Percentiles rank a stretch among this genome's conserved stretches.
These are phyloP conservation scores for Cavia aperea DNA, from an alignment of 2,113 vertebrate genomes.

Conservation along the genomic window DNA sequence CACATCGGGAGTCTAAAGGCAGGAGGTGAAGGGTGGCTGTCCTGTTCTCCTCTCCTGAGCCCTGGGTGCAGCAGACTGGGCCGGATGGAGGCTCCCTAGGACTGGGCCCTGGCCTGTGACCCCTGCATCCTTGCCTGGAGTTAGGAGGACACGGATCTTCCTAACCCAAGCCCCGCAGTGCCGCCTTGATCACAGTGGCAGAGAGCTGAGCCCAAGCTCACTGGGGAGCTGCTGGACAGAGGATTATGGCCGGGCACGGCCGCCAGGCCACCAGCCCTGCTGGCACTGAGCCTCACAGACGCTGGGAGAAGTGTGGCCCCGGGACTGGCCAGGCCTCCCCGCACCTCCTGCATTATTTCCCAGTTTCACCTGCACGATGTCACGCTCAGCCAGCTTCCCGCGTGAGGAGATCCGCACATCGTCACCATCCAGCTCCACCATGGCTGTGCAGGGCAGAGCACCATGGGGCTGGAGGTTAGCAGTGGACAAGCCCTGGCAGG, in stretches of 20 bases:
- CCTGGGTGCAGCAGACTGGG: background rate
- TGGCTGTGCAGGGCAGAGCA: constrained; percentile 74
- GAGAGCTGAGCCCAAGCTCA: no score
- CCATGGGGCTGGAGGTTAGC: accelerated
- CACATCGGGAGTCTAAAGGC: background rate
- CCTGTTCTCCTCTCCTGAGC: background rate
- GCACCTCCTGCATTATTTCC: background rate
- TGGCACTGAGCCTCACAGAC: background rate
- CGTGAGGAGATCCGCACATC: constrained; percentile 91
- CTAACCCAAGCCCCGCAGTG: background rate
- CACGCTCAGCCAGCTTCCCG: constrained; percentile 89
- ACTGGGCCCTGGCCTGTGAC: background rate
- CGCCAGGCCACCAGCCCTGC: background rate
- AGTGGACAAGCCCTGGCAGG: background rate
- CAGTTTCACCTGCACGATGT: constrained; percentile 91
- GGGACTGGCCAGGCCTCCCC: background rate
- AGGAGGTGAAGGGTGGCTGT: background rate
- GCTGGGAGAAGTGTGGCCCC: background rate
- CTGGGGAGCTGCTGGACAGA: background rate
- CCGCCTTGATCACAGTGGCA: background rate
- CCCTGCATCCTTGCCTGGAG: accelerated
- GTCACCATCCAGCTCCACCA: constrained; percentile 95
- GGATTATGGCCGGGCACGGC: background rate
- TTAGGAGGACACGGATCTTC: accelerated
- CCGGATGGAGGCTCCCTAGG: background rate